Evolutionary conservation across 2,113 vertebrate genomes (phyloP).

Genomic region (Psittacara wagleri): DNA sequence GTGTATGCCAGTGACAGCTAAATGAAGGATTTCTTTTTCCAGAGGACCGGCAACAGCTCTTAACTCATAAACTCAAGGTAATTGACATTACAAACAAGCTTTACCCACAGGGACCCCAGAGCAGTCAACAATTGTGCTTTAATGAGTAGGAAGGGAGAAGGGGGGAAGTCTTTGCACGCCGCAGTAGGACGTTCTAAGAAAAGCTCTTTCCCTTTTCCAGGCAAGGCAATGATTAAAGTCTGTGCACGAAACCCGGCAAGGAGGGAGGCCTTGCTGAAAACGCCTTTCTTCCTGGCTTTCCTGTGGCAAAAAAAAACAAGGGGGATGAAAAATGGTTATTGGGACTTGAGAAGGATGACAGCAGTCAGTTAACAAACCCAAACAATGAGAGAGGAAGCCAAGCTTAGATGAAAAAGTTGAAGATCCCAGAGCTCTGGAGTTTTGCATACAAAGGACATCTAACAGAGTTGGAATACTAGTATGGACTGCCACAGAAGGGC

Average conservation of each 20-base stretch:
- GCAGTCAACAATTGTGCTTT: slow-evolving; percentile 61
- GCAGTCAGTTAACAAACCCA: slow-evolving; percentile 2
- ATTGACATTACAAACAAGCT: slow-evolving; percentile 55
- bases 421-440: background rate
- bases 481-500: background rate
- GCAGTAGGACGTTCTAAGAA: slow-evolving; percentile 53
- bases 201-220: slow-evolving; percentile 67
- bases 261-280: slow-evolving; percentile 44
- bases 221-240: slow-evolving; percentile 61
- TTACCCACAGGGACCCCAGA: slow-evolving; percentile 55
- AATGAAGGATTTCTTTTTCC: slow-evolving; percentile 68
- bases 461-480: background rate
- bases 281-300: slow-evolving; percentile 50
- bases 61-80: slow-evolving; percentile 60
- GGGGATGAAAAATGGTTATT: slow-evolving; percentile 14
- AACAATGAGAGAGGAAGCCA: slow-evolving; percentile 37
- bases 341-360: background rate
- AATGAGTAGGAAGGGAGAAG: slow-evolving; percentile 59
- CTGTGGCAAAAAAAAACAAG: slow-evolving; percentile 39
- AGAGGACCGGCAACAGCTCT: slow-evolving; percentile 40
- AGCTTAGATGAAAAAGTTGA: background rate
- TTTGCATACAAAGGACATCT: background rate
- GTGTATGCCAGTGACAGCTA: slow-evolving; percentile 53
- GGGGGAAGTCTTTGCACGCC: slow-evolving; percentile 33
- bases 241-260: background rate